Conservation (phyloP, 92 coral and sea anemone species). For the Porites evermanni region DNA sequence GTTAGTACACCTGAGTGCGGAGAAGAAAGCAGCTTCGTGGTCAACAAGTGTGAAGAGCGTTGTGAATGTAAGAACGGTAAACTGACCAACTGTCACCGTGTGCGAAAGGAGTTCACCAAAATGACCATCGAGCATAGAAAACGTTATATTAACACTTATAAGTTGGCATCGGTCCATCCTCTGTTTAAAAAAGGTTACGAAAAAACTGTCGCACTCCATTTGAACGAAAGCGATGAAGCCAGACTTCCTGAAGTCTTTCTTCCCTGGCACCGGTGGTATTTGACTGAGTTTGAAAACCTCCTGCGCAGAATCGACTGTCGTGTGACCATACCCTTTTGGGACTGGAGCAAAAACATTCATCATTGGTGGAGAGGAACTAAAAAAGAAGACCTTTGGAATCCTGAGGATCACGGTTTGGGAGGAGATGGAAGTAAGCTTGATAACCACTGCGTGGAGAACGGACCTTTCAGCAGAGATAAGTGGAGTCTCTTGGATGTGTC, state of each 20-base stretch:
- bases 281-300: constrained; percentile 49
- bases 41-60: constrained; percentile 36
- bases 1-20: not conserved
- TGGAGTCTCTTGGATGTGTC: constrained; percentile 33
- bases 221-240: not conserved
- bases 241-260: constrained; percentile 38
- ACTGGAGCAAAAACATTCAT: constrained; percentile 57
- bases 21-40: constrained; percentile 8
- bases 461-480: constrained; percentile 46
- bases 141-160: constrained; percentile 17
- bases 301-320: constrained; percentile 57
- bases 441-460: constrained; percentile 47
- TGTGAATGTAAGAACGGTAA: constrained; percentile 31
- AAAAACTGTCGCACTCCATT: constrained; percentile 9
- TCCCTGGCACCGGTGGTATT: constrained; percentile 69
- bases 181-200: not conserved
- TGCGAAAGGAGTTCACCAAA: constrained; percentile 28
- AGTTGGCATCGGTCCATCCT: constrained; percentile 4
- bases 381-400: constrained; percentile 37
- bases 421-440: constrained; percentile 42
- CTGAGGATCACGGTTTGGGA: constrained; percentile 61
- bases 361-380: constrained; percentile 55
- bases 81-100: constrained; percentile 24
- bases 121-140: constrained; percentile 8
- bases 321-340: constrained; percentile 59